Evolutionary conservation across 2,797 vertebrate genomes (phyloP).

Genomic region (Chanos chanos): DNA sequence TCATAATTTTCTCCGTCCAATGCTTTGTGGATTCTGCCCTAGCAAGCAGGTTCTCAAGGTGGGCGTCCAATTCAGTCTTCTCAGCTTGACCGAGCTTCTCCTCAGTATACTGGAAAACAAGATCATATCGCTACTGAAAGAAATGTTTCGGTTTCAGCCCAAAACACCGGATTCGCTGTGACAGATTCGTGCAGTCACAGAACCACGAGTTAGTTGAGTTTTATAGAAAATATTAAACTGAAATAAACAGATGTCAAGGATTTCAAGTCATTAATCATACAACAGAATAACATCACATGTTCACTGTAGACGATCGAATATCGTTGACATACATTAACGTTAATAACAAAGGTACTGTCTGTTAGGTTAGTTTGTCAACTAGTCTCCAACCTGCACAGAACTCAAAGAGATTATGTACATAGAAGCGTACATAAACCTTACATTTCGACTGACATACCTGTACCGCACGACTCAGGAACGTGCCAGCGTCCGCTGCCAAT

Average conservation of each 20-base stretch:
- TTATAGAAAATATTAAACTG: not conserved
- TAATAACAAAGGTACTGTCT: no score
- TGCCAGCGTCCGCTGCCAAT: constrained; percentile 85
- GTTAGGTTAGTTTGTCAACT: no score
- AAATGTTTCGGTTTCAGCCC: not conserved
- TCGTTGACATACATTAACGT: no score
- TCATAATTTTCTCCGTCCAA: constrained; percentile 91
- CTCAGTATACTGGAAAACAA: constrained; percentile 82
- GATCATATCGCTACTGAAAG: no score
- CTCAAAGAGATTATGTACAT: not conserved
- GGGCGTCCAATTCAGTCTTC: constrained; percentile 86
- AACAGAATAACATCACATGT: no score
- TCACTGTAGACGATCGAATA: no score
- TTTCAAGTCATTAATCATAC: no score
- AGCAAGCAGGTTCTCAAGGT: constrained; percentile 84
- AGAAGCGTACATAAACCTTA: not conserved
- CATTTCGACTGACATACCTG: constrained; percentile 74
- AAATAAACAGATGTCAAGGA: no score
- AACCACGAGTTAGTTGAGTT: no score
- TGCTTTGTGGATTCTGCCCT: constrained; percentile 87
- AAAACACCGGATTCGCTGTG: no score
- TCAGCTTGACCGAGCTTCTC: constrained; percentile 91
- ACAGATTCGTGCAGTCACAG: no score
- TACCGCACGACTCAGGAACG: constrained; percentile 86
- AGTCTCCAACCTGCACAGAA: no score